Evolutionary conservation across 2,888 invertebrate species (phyloP).

Genomic region (Agrotis segetum): DNA sequence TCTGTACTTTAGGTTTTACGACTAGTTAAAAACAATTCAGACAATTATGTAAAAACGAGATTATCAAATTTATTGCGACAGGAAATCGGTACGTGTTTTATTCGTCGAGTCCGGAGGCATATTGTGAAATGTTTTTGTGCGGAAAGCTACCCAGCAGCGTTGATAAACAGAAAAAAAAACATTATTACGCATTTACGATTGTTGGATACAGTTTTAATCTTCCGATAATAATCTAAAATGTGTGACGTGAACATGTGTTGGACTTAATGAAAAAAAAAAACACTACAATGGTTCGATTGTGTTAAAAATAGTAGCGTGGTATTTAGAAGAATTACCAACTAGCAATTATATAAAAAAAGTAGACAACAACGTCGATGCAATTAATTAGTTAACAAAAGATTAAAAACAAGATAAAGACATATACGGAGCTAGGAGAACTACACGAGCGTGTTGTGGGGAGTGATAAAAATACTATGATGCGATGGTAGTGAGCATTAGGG

Average conservation of each 20-base stretch:
- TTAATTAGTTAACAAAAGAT: constrained; percentile 56
- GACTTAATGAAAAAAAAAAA: constrained; percentile 51
- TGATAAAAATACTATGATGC: constrained; percentile 86
- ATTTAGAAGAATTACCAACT: constrained; percentile 35
- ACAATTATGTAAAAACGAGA: constrained; percentile 64
- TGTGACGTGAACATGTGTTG: constrained; percentile 26
- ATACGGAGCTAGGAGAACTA: constrained; percentile 66
- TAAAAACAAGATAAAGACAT: constrained; percentile 55
- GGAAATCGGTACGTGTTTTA: constrained; percentile 67
- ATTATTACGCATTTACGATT: constrained; percentile 40
- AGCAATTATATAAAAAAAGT: constrained; percentile 32
- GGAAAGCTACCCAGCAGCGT: constrained; percentile 50
- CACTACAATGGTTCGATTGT: constrained; percentile 43
- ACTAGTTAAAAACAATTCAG: constrained; percentile 41
- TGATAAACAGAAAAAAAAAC: constrained; percentile 39
- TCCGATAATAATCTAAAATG: constrained; percentile 33
- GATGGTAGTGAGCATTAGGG: constrained; percentile 84
- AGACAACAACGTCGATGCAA: constrained; percentile 22
- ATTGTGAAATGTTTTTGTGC: constrained; percentile 66
- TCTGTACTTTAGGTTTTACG: constrained; percentile 19
- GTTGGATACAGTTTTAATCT: constrained; percentile 37
- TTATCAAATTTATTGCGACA: constrained; percentile 68
- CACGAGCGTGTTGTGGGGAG: constrained; percentile 76
- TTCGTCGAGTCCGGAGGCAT: constrained; percentile 54
- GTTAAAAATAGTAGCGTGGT: constrained; percentile 35